phyloP scores from a whole-genome alignment of 2,888 invertebrate genomes.

The Corythucha ciliata region DNA sequence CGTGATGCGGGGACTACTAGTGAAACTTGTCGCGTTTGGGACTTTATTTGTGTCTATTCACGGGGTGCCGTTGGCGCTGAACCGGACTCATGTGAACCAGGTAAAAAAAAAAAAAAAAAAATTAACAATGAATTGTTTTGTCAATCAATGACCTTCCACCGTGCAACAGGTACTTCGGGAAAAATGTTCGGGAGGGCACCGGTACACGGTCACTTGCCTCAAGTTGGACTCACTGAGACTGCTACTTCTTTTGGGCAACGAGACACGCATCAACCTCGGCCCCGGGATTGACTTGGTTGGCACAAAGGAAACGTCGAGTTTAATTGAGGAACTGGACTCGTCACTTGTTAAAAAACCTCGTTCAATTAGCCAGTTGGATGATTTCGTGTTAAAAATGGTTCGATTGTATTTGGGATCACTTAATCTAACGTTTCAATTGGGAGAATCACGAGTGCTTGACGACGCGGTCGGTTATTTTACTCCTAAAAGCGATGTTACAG shows the following conservation, averaged over 20 bases:
- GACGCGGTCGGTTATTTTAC: neutral
- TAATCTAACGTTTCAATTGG: conserved; percentile 28
- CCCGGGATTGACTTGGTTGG: conserved; percentile 26
- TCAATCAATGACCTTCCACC: too few relatives aligned
- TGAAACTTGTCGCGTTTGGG: too few relatives aligned
- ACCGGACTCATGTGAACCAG: too few relatives aligned
- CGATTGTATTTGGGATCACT: conserved; percentile 26
- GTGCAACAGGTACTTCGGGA: conserved; percentile 15
- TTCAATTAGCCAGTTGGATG: conserved; percentile 14
- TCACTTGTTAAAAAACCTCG: conserved; percentile 6
- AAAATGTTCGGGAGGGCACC: conserved; percentile 17
- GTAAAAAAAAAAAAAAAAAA: too few relatives aligned
- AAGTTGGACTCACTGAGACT: conserved; percentile 50
- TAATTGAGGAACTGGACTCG: conserved; percentile 13
- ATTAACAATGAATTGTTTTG: too few relatives aligned
- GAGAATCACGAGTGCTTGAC: conserved; percentile 21
- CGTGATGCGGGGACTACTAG: too few relatives aligned
- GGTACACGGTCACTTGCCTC: conserved; percentile 54
- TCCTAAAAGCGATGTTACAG: neutral
- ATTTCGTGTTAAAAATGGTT: conserved; percentile 20
- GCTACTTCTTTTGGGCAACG: conserved; percentile 22
- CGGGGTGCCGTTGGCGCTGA: too few relatives aligned
- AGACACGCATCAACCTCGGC: conserved; percentile 23
- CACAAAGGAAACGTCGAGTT: conserved; percentile 20
- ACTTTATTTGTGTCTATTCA: too few relatives aligned